Base-by-base conservation (phyloP, 2,113 vertebrate genomes). In the Eolophus roseicapilla region DNA sequence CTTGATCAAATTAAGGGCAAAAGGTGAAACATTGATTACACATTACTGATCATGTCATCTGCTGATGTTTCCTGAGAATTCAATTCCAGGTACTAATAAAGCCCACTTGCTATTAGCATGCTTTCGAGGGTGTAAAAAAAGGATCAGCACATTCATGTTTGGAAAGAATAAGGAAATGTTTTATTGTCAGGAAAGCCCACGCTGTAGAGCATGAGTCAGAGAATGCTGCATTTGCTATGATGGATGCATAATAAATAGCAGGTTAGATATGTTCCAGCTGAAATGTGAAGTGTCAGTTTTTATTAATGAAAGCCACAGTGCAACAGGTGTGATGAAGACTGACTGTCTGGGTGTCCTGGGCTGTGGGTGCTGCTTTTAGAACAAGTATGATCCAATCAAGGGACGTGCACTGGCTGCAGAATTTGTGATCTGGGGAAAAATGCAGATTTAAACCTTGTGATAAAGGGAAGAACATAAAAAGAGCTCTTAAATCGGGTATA, bases 1-100 rank as follows among this genome's bases (percentile, higher is more conserved):
- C 88, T 96, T 97, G 98, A 99, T 98, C 97, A 98, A 97, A 98
- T 97, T 98, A 97, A 98, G 52, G 97, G 88, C 95, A 96, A 98
- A 97, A 97, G 98, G 96, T 97, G 74, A 96, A 97, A 86, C 92
- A 98, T 96, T 98, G 97, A 98, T 98, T 97, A 97, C 95, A 97
- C 60, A 96, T 97, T 98, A 83, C 95, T 95, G 97, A 97, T 97
- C 93, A 90, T 76, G 96, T 78, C 86, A 97, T 94, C 94, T 97
- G 84, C 93, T 88, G 91, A 63, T 77, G 76, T 95, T 98, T 95
- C 91, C 52, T 93, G 93, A 91, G 95, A 98, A 97, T 98, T 97
- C 95, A 96, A 75, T 98, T 98, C 92, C 93, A 95, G 69, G 64
- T 97, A 89, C 53, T 94, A 97, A 98, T 98, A 92, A 82, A 86